Evolutionary conservation across 2,113 vertebrate genomes (phyloP), one percentile per base, ranked within the genome.

Genomic region (Alethe diademata): DNA sequence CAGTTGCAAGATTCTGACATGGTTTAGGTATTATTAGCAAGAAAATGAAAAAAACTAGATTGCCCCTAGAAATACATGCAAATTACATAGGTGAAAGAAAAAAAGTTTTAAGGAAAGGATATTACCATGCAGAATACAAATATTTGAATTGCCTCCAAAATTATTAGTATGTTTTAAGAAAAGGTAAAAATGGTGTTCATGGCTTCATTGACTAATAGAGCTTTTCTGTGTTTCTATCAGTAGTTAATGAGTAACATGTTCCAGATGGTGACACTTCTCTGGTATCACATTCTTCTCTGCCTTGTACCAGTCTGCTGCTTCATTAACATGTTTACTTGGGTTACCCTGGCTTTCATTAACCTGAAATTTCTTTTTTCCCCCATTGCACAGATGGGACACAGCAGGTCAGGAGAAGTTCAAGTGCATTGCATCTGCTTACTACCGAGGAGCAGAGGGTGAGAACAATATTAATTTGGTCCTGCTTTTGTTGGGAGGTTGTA

Each of bases 321-420:
- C 56, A 84, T 95, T 94, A 90, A 60, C 24, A 17, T 93, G 89
- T 92, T 96, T 95, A 43, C 94, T 94, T 43, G 58, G 74, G 85
- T 92, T 95, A 65, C 88, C 9, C 80, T 83, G 60, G 45, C 22
- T 86, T 91, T 90, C 36, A 67, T 90, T 95, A 90, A 94, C 72
- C 76, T 95, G 43, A 86, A 57, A 60, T 92, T 79, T 92, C 62
- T 88, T 60, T 73, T 66, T 71, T 8, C 54, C 19, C 57, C 14
- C 13, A 0, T 54, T 48, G 53, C 91, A 82, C 93, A 99, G 99
- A 97, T 99, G 99, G 99, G 99, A 99, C 97, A 99, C 99, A 26
- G 99, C 99, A 8, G 99, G 99, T 25, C 99, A 99, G 95, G 99
- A 99, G 87, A 99, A 99, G 96, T 99, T 99, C 97, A 99, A 99